Evolutionary conservation across 1,140 invertebrate species (phyloP).

Genomic region (Eufriesea mexicana): DNA sequence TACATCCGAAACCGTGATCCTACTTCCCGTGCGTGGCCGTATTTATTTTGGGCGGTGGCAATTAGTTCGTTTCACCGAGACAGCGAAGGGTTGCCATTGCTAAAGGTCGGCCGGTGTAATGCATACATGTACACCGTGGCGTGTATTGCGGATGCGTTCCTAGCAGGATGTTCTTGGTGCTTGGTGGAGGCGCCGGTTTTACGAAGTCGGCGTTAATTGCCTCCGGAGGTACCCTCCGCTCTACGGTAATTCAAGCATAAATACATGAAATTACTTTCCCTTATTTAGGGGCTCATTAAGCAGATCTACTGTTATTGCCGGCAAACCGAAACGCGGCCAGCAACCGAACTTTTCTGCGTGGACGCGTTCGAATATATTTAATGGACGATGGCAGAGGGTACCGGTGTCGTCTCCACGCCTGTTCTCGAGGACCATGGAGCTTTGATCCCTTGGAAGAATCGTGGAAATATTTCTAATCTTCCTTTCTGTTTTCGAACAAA

Average conservation of each 20-base stretch:
- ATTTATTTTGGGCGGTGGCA: constrained; percentile 70
- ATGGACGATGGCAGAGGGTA: background rate
- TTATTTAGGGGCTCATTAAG: constrained; percentile 82
- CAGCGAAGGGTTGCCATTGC: constrained; percentile 58
- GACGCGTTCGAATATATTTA: background rate
- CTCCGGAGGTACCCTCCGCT: constrained; percentile 73
- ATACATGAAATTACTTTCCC: constrained; percentile 82
- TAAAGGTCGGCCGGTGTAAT: constrained; percentile 51
- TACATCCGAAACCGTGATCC: constrained; percentile 36
- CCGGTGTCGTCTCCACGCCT: too few species aligned
- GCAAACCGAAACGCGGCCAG: constrained; percentile 71
- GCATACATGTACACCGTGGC: constrained; percentile 30
- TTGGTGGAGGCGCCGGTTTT: constrained; percentile 70
- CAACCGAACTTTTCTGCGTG: constrained; percentile 31
- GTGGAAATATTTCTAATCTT: too few species aligned
- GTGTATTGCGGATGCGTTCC: constrained; percentile 54
- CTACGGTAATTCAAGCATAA: constrained; percentile 81
- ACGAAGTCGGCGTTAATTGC: constrained; percentile 80
- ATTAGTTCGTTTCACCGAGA: constrained; percentile 66
- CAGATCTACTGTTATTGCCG: constrained; percentile 82
- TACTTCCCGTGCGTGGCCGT: constrained; percentile 58
- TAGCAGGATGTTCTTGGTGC: constrained; percentile 63
- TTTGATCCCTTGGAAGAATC: too few species aligned
- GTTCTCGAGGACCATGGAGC: background rate
- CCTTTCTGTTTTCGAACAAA: too few species aligned